Conservation (phyloP, 2,113 vertebrate genomes). For the Salminus brasiliensis region DNA sequence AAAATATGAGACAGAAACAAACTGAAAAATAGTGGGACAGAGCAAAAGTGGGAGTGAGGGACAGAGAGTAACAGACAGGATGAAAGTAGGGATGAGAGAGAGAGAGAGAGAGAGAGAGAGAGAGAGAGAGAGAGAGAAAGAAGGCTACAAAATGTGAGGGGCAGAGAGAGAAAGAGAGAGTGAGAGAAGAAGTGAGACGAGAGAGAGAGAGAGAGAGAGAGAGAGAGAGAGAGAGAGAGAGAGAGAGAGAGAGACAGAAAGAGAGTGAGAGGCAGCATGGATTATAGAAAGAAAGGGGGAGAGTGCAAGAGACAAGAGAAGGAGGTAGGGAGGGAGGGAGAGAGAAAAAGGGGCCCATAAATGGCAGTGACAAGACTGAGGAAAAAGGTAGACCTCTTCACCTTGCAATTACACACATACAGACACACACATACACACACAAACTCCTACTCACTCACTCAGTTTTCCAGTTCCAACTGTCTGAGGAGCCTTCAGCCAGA, state of each 20-base stretch:
- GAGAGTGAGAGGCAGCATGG: neutral
- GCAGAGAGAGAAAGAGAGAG: neutral
- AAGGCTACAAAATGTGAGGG: neutral
- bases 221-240: neutral
- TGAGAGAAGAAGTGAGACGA: too few relatives aligned
- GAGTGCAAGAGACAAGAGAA: too few relatives aligned
- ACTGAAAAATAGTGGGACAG: too few relatives aligned
- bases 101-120: too few relatives aligned
- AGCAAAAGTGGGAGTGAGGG: neutral
- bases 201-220: neutral
- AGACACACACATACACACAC: neutral
- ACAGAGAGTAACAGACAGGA: neutral
- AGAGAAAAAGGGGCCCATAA: neutral
- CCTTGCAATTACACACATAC: neutral
- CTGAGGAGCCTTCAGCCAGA: slow-evolving; percentile 6
- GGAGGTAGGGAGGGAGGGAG: neutral
- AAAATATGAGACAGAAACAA: too few relatives aligned
- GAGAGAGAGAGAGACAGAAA: too few relatives aligned
- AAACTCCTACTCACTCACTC: neutral
- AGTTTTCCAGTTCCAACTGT: slow-evolving; percentile 3
- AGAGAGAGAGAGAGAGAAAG: neutral
- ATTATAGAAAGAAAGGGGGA: neutral
- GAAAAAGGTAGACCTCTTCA: slow-evolving; percentile 10
- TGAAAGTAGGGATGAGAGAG: too few relatives aligned
- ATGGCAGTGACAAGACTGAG: slow-evolving; percentile 3